These are phyloP conservation scores for Apis laboriosa DNA, from an alignment of 1,140 invertebrate genomes.

Conservation along the genomic window DNA sequence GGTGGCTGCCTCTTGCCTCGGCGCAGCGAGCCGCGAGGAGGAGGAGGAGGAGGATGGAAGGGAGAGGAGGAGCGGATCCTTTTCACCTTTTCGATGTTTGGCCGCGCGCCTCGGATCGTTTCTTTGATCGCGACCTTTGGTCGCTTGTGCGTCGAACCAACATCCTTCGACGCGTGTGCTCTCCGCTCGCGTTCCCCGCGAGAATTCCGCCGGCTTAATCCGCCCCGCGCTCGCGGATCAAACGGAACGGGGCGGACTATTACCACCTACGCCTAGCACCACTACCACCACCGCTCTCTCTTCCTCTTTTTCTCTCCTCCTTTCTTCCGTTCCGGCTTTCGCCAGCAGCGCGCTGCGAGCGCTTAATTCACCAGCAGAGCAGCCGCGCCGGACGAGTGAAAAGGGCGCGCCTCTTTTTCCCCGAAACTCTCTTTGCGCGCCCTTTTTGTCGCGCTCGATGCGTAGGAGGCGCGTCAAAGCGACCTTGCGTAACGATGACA, in stretches of 20 bases:
- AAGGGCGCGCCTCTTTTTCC: constrained; percentile 37
- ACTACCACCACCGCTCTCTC: background rate
- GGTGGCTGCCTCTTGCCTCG: constrained; percentile 14
- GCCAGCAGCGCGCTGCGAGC: constrained; percentile 4
- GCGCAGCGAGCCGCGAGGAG: constrained; percentile 20
- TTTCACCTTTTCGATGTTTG: constrained; percentile 43
- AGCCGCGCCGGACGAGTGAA: constrained; percentile 40
- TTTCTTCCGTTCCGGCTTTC: constrained; percentile 37
- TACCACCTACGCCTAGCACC: too few relatives aligned
- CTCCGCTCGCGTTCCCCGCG: constrained; percentile 13
- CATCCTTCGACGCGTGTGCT: background rate
- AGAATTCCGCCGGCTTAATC: constrained; percentile 50
- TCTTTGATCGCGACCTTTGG: constrained; percentile 28
- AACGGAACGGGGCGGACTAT: constrained; percentile 59
- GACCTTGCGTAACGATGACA: constrained; percentile 50
- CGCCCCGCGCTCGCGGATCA: constrained; percentile 64
- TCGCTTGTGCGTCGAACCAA: constrained; percentile 15
- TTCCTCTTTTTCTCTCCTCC: constrained; percentile 16
- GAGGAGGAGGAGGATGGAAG: too few relatives aligned
- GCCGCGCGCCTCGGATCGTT: constrained; percentile 13
- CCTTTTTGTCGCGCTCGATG: constrained; percentile 39
- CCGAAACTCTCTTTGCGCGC: constrained; percentile 20
- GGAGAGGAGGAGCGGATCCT: constrained; percentile 33
- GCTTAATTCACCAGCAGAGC: constrained; percentile 45
- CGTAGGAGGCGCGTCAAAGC: constrained; percentile 52